Evolutionary conservation across 2,113 vertebrate genomes (phyloP).

Genomic region (Calyptomena viridis): DNA sequence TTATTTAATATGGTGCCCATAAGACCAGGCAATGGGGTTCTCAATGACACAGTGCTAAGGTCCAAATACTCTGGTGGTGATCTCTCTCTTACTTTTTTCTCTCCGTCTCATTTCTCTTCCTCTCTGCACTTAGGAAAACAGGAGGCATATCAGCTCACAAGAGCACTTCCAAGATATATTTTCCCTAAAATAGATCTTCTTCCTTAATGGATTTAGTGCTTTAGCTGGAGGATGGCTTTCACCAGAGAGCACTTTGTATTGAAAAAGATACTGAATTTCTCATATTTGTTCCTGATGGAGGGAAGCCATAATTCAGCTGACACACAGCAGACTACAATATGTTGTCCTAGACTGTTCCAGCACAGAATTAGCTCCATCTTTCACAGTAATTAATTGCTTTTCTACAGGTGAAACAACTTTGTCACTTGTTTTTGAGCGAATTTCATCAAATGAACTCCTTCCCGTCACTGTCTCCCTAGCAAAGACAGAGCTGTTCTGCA

Average conservation of each 20-base stretch:
- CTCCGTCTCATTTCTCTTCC: neutral
- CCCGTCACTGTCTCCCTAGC: neutral
- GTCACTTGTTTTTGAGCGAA: neutral
- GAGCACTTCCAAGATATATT: neutral
- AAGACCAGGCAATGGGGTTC: neutral
- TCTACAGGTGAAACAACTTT: neutral
- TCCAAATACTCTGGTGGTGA: neutral
- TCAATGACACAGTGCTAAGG: neutral
- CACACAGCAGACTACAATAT: neutral
- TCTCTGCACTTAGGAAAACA: neutral
- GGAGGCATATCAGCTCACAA: neutral
- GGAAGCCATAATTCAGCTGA: neutral
- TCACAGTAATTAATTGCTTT: slow-evolving; percentile 9
- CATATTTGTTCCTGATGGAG: neutral
- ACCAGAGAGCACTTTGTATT: neutral
- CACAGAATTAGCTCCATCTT: slow-evolving; percentile 8
- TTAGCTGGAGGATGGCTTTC: neutral
- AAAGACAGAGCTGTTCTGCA: neutral
- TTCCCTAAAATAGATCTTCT: neutral
- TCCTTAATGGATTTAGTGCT: neutral
- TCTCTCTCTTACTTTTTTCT: neutral
- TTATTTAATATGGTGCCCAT: neutral
- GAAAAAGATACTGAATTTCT: neutral
- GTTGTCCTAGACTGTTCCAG: neutral
- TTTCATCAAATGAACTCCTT: neutral